phyloP scores from a whole-genome alignment of 2,888 invertebrate genomes.

The Phyllotreta cruciferae region DNA sequence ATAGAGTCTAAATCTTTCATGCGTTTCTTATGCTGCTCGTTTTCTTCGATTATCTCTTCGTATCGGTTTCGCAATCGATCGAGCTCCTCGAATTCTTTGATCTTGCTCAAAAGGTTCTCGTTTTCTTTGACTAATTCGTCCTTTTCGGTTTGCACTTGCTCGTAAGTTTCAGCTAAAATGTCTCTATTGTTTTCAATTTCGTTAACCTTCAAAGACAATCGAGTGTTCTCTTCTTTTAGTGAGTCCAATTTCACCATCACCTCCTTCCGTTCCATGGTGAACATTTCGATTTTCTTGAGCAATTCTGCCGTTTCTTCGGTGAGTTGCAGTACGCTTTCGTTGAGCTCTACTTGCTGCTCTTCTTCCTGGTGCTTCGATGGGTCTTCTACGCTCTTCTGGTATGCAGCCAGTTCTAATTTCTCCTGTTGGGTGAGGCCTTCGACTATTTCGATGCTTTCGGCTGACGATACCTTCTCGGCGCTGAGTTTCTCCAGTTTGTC shows the following conservation, averaged over 20 bases:
- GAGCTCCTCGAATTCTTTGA: constrained; percentile 25
- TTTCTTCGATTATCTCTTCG: constrained; percentile 48
- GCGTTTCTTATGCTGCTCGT: constrained; percentile 46
- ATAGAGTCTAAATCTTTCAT: constrained; percentile 47
- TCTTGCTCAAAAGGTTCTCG: constrained; percentile 52
- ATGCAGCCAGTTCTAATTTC: constrained; percentile 73
- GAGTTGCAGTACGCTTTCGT: constrained; percentile 66
- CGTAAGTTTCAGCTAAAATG: constrained; percentile 58
- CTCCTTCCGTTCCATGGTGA: constrained; percentile 73
- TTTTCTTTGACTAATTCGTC: constrained; percentile 60
- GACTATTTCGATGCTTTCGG: constrained; percentile 79
- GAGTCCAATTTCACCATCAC: constrained; percentile 73
- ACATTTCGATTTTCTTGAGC: constrained; percentile 72
- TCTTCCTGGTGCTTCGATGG: constrained; percentile 43
- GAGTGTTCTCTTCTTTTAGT: constrained; percentile 67
- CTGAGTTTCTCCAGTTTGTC: constrained; percentile 77
- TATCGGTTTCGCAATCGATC: constrained; percentile 42
- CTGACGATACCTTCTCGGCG: constrained; percentile 75
- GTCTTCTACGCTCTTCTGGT: constrained; percentile 64
- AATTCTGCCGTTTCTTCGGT: constrained; percentile 72
- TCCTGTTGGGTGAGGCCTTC: constrained; percentile 75
- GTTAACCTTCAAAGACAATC: constrained; percentile 61
- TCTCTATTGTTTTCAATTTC: constrained; percentile 61
- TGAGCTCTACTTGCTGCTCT: constrained; percentile 59
- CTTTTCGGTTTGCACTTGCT: constrained; percentile 61